Conservation (phyloP, 2,888 invertebrate genomes). For the Pammene fasciana region DNA sequence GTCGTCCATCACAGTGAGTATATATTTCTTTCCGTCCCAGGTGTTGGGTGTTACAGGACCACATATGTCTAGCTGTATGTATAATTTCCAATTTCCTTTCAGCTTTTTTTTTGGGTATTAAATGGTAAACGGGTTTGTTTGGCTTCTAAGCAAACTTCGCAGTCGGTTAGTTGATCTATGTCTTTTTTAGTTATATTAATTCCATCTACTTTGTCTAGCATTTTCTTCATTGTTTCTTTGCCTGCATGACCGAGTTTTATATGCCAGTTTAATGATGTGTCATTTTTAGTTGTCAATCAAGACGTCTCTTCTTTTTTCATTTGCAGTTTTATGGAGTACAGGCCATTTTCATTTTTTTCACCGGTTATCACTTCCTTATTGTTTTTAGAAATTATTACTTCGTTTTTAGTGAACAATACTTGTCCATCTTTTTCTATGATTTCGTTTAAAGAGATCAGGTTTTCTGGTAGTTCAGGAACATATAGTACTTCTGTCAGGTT, state of each 20-base stretch:
- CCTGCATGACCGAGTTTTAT: conserved; percentile 11
- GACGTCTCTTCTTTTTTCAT: conserved; percentile 8
- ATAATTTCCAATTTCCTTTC: conserved; percentile 28
- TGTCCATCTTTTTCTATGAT: not conserved
- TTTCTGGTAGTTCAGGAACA: conserved; percentile 4
- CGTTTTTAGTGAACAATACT: not conserved
- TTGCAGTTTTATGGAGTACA: conserved; percentile 12
- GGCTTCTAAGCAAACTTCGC: conserved; percentile 8
- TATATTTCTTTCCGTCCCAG: conserved; percentile 29
- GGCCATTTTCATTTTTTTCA: conserved; percentile 1
- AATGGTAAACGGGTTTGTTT: conserved; percentile 37
- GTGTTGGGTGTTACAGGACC: conserved; percentile 27
- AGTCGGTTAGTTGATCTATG: not conserved
- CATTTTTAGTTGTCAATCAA: conserved; percentile 6
- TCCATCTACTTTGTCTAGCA: conserved; percentile 6
- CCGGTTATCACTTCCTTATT: not conserved
- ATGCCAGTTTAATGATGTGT: conserved; percentile 10
- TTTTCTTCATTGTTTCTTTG: conserved; percentile 14
- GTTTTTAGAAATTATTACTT: conserved; percentile 1
- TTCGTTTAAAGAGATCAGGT: not conserved
- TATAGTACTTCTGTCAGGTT: conserved; percentile 1
- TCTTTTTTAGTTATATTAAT: conserved; percentile 8
- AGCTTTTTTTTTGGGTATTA: conserved; percentile 26
- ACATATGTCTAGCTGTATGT: conserved; percentile 39
- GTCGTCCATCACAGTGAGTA: conserved; percentile 35